Base-by-base conservation (phyloP, 2,888 invertebrate genomes). In the Acrobasis consociella region DNA sequence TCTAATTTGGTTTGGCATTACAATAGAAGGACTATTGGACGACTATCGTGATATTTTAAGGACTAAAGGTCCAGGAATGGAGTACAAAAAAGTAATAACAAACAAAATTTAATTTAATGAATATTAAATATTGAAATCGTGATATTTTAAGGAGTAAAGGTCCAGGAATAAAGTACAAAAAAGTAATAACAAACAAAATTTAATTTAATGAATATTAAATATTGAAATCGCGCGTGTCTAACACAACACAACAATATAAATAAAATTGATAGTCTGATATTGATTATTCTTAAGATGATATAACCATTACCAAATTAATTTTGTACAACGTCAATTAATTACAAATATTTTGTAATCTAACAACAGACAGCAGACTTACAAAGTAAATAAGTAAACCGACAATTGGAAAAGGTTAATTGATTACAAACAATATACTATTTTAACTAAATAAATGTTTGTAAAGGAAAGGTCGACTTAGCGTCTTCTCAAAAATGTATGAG, bases 81-180 rank as follows among this genome's bases (percentile, higher is more conserved):
- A 1, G 22, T 2, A 22, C 22, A 50, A 16, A 16, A 17, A 17
- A 50, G 10, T 46, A 11, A 46, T 31, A 52, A 52, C 5, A 52
- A 52, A 52, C 52, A 52, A 31, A 52, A 52, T 31, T 52, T 37
- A 31, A 52, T 52, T 52, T 50, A 31, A 31, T 52, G 16, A 13
- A 52, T 52, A 52, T 52, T 3, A 52, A 52, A 31, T 22, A 13
- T 22, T 52, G 0, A 50, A 31, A 52, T 31, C 13, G 31, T 31
- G 13, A n/a, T n/a, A n/a, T 22, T 22, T 22, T 22, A 22, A 22
- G 22, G 22, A 22, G 22, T 22, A 22, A 22, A 22, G 22, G 22
- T 22, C 22, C 22, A 22, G 22, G 22, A 22, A 22, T 22, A 22
- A 22, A 1, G 22, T 2, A 22, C 22, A 50, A 16, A 16, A 17